Percentiles rank a stretch among this genome's conserved stretches.
Conservation (phyloP, 53 echinoderm and acorn worm species). For the Crossaster papposus region DNA sequence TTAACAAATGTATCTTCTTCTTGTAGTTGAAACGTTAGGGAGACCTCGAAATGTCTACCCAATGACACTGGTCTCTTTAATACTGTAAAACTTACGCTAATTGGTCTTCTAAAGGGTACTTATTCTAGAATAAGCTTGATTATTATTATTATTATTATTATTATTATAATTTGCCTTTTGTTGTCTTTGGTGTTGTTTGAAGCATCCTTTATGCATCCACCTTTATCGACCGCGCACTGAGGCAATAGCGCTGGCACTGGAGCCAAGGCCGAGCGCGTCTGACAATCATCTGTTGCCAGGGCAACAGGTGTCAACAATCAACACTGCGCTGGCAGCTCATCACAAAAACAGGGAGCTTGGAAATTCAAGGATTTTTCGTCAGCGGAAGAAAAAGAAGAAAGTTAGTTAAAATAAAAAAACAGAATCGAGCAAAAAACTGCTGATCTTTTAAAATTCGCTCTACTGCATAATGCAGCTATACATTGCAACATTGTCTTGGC, state of each 20-base stretch:
- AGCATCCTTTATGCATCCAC: neutral
- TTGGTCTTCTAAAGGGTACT: no score
- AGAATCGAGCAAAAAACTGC: neutral
- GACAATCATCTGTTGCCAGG: neutral
- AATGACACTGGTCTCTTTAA: no score
- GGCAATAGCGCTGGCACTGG: neutral
- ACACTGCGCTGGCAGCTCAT: neutral
- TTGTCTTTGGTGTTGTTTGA: neutral
- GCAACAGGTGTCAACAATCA: constrained; percentile 20
- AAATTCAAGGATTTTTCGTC: neutral
- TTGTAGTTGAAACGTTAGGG: no score
- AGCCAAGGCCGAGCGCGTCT: neutral
- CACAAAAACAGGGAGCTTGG: neutral
- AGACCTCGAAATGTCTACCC: no score
- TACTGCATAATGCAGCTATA: no score
- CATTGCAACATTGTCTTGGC: no score
- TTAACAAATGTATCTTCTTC: no score
- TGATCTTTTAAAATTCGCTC: neutral
- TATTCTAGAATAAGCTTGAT: no score
- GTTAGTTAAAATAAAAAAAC: no score
- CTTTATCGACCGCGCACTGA: neutral
- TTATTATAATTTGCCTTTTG: neutral
- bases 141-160: no score
- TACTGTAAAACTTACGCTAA: no score
- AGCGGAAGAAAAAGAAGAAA: neutral